Conservation (phyloP, 2,888 invertebrate species). For the Diarsia mendica region DNA sequence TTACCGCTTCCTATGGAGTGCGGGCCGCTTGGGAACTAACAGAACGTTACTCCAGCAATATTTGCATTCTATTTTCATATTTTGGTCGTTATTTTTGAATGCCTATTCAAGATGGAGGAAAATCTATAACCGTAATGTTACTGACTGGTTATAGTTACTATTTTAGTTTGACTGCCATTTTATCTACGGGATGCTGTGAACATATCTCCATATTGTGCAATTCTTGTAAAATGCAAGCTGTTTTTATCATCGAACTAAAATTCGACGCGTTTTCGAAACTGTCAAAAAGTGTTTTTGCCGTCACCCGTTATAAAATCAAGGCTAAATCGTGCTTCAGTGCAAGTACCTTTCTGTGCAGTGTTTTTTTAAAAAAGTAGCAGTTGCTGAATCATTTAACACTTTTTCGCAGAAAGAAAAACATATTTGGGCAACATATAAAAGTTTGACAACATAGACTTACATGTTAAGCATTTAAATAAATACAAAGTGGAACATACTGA, state of each 20-base stretch:
- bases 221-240: not conserved
- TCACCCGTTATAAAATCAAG: constrained; percentile 56
- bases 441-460: not conserved
- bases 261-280: constrained; percentile 20
- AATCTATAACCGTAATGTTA: constrained; percentile 25
- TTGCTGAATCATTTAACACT: constrained; percentile 33
- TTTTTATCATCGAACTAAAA: constrained; percentile 8
- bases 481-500: constrained; percentile 9
- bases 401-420: constrained; percentile 3
- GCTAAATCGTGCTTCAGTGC: constrained; percentile 44
- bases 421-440: constrained; percentile 10
- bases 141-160: constrained; percentile 30
- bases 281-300: constrained; percentile 50
- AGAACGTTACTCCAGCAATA: constrained; percentile 62
- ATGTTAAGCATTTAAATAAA: constrained; percentile 7
- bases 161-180: constrained; percentile 29
- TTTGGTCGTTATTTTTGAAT: constrained; percentile 52
- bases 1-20: constrained; percentile 78
- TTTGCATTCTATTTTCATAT: constrained; percentile 59
- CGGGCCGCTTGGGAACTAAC: constrained; percentile 72
- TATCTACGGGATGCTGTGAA: not conserved
- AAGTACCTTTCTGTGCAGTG: constrained; percentile 30
- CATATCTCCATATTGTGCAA: constrained; percentile 1
- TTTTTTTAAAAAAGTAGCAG: constrained; percentile 25
- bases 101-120: constrained; percentile 40